Percentiles rank a stretch among this genome's conserved stretches.
Evolutionary conservation across 2,888 invertebrate species (phyloP).

Genomic region (Eupithecia centaureata): DNA sequence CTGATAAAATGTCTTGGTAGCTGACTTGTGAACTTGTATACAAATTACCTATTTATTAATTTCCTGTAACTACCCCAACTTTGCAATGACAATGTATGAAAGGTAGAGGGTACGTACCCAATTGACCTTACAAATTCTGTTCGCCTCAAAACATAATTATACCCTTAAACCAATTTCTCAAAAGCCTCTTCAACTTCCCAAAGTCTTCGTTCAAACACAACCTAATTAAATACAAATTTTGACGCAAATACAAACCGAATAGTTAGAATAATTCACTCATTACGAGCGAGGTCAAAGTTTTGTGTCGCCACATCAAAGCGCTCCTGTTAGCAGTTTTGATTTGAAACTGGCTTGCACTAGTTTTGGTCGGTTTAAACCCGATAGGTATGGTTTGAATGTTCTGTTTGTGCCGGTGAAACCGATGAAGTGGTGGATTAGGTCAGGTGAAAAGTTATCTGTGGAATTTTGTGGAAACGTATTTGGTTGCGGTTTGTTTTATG

Average conservation of each 20-base stretch:
- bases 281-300: conserved; percentile 40
- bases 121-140: neutral
- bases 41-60: neutral
- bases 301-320: conserved; percentile 59
- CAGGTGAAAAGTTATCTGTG: conserved; percentile 3
- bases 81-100: neutral
- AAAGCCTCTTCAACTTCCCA: conserved; percentile 3
- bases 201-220: conserved; percentile 16
- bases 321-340: conserved; percentile 29
- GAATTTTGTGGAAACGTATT: neutral
- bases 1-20: neutral
- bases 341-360: conserved; percentile 45
- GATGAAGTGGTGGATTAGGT: conserved; percentile 8
- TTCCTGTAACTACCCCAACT: neutral
- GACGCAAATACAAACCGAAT: conserved; percentile 22
- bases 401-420: conserved; percentile 9
- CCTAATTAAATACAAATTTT: conserved; percentile 10
- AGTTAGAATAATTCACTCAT: conserved; percentile 17
- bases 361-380: conserved; percentile 48
- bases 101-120: neutral
- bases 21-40: too few relatives aligned
- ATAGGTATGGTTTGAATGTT: conserved; percentile 34
- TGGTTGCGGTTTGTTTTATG: neutral
- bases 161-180: neutral
- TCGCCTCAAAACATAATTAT: neutral